Conservation (phyloP, 2,888 invertebrate genomes). For the Luperina testacea region DNA sequence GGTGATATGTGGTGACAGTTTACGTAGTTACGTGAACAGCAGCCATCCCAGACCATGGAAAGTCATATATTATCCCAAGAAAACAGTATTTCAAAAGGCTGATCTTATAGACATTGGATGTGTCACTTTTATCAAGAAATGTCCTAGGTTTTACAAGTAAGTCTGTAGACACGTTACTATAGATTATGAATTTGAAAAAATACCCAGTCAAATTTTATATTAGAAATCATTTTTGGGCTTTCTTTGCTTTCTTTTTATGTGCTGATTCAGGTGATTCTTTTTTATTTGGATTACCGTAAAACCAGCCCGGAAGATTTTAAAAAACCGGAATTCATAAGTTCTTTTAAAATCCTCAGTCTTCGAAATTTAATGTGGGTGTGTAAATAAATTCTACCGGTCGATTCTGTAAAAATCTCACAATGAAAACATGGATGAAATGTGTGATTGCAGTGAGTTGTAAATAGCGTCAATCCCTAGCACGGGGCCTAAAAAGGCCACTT, state of each 20-base stretch:
- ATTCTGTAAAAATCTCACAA: no score
- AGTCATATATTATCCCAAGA: conserved; percentile 79
- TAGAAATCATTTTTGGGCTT: no score
- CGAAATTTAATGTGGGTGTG: background rate
- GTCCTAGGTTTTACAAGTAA: conserved; percentile 81
- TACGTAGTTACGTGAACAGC: conserved; percentile 72
- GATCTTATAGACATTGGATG: conserved; percentile 82
- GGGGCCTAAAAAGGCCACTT: no score
- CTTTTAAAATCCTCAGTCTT: background rate
- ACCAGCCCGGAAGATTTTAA: background rate
- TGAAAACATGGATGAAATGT: no score
- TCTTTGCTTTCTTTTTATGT: no score
- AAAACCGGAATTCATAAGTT: no score
- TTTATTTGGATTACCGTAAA: background rate
- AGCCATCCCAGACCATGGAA: conserved; percentile 70
- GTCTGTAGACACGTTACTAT: background rate
- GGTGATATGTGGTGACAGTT: conserved; percentile 28
- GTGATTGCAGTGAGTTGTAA: no score
- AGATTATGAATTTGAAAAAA: background rate
- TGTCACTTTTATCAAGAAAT: conserved; percentile 74
- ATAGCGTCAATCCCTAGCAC: no score
- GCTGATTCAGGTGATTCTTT: background rate
- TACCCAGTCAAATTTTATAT: no score
- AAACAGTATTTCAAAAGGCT: conserved; percentile 77
- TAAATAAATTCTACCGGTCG: background rate